Base-by-base conservation (phyloP, 2,113 vertebrate genomes). In the Ovis canadensis region DNA sequence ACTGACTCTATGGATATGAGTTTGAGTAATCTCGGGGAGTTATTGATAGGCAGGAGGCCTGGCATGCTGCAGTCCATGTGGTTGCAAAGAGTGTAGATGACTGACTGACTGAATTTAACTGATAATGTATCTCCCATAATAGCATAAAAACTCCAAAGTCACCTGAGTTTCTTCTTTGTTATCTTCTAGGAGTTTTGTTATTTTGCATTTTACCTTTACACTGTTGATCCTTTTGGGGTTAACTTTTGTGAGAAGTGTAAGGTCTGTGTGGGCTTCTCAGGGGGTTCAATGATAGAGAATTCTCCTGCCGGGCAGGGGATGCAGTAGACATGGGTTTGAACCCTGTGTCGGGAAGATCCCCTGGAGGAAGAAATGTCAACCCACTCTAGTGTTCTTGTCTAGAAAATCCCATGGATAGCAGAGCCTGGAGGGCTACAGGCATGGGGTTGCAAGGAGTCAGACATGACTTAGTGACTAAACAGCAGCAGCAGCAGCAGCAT, bases 381-480 rank as follows among this genome's bases (percentile, higher is more conserved):
- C 12, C 71, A 27, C 23, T 43, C 71, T 27, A 77, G 23, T 43
- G 40, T 77, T 77, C 71, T 77, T 27, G 40, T 43, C 71, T 77
- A 77, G 12, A 77, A 43, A 15, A 43, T 1, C 23, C 71, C 40
- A 43, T 77, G 71, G 71, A 7, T 7, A 77, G 11, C 0, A 1
- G 12, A 43, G 23, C 12, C 71, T 43, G 23, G 40, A 0, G 0
- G 71, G 40, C 71, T 43, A 40, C 12, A 14, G 3, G 3, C 71
- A 15, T 43, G 40, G 23, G 40, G 23, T 40, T 43, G 23, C 23
- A 77, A 77, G 23, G 40, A 27, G 23, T 43, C 40, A 77, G 71
- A 27, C 71, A 43, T 14, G 71, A 43, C 21, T 40, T 14, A 43
- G 40, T 3, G 40, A 77, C 36, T 77, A 7, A 27, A 27, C 21